A percentile compares a stretch with the other conserved stretches of the same genome.
Conservation (phyloP, 2,113 vertebrate genomes). For the Eolophus roseicapilla region DNA sequence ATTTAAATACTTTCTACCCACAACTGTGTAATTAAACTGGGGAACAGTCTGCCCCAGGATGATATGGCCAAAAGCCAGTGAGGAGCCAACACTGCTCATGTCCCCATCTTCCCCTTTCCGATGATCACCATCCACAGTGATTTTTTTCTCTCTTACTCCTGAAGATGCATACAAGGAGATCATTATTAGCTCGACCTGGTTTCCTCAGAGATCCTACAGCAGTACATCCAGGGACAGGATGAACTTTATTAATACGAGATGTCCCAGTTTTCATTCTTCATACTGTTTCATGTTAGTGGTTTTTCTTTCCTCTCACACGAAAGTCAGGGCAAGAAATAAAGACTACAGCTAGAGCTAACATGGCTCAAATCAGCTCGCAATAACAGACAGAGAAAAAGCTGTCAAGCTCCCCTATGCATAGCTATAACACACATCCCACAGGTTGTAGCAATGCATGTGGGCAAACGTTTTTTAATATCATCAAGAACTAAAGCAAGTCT, state of each 20-base stretch:
- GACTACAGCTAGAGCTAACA: neutral
- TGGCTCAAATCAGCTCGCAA: neutral
- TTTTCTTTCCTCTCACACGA: neutral
- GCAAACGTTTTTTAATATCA: neutral
- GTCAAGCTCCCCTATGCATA: neutral
- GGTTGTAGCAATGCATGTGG: fast-evolving
- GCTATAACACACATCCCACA: neutral
- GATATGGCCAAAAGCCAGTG: neutral
- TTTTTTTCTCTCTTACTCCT: neutral
- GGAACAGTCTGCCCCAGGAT: neutral
- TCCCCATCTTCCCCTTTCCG: neutral
- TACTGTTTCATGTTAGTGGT: fast-evolving
- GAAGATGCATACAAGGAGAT: neutral
- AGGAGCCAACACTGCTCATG: fast-evolving
- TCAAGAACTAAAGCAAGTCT: neutral
- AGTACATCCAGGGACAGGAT: neutral
- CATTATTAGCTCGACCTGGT: neutral
- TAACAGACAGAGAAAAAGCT: neutral
- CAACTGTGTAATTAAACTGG: neutral
- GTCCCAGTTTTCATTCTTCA: neutral
- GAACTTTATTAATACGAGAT: neutral
- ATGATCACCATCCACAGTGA: too few relatives aligned
- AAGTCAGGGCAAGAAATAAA: neutral
- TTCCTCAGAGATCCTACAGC: neutral
- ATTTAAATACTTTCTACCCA: neutral